Percentiles rank a stretch among this genome's conserved stretches.
These are phyloP conservation scores for Brachyopa scutellaris DNA, from an alignment of 2,888 invertebrate genomes.

Conservation along the genomic window DNA sequence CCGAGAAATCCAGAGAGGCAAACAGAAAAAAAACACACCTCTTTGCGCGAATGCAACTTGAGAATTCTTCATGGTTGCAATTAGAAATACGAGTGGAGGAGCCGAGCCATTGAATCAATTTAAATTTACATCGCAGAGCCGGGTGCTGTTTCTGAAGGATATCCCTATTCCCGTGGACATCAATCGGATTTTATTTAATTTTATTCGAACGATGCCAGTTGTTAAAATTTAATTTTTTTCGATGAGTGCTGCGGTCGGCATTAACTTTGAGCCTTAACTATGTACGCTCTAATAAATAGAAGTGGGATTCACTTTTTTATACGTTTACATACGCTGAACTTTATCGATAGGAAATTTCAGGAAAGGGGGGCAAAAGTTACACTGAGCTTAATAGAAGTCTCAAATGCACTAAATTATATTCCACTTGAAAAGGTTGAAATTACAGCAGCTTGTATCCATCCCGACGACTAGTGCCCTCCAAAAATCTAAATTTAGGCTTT, in stretches of 20 bases:
- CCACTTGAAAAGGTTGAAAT: too few relatives aligned
- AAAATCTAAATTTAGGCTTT: too few relatives aligned
- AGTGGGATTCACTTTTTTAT: conserved; percentile 29
- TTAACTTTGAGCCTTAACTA: background rate
- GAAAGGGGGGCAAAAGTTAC: too few relatives aligned
- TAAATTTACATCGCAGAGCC: conserved; percentile 16
- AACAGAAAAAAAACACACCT: background rate
- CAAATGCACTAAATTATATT: too few relatives aligned
- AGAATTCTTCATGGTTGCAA: conserved; percentile 35
- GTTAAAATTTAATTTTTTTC: background rate
- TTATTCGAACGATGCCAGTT: conserved; percentile 30
- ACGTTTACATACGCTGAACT: too few relatives aligned
- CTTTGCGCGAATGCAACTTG: conserved; percentile 34
- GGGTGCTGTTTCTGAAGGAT: background rate
- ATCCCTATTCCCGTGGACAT: background rate
- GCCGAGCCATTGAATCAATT: conserved; percentile 48
- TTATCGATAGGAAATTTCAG: too few relatives aligned
- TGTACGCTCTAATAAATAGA: conserved; percentile 50
- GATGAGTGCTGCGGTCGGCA: conserved; percentile 1
- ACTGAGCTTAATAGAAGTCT: too few relatives aligned
- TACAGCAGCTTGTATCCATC: too few relatives aligned
- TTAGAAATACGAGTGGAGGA: conserved; percentile 40
- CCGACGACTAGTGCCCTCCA: too few relatives aligned
- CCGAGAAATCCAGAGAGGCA: background rate
- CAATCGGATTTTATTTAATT: conserved; percentile 44